Percentiles rank a stretch among this genome's conserved stretches.
phyloP scores from a whole-genome alignment of 2,888 invertebrate genomes.

The Tubulanus polymorphus region DNA sequence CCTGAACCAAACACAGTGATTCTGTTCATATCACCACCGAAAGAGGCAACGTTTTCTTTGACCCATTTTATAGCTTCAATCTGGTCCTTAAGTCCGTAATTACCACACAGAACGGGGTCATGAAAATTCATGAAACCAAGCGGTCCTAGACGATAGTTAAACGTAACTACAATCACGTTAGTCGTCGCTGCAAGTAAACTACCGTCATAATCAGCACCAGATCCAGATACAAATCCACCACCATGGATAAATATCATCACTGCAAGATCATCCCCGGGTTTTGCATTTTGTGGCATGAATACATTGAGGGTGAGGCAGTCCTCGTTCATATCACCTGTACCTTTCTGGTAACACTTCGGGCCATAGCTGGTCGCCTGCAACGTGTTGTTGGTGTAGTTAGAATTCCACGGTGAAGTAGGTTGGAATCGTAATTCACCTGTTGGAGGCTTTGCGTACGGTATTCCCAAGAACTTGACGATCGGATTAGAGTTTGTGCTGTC shows the following conservation, averaged over 20 bases:
- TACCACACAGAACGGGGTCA: slow-evolving; percentile 18
- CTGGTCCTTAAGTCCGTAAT: slow-evolving; percentile 27
- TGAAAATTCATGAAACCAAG: slow-evolving; percentile 22
- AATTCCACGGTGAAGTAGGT: background rate
- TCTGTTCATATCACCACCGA: slow-evolving; percentile 20
- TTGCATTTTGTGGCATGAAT: slow-evolving; percentile 69
- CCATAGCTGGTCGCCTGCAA: no score
- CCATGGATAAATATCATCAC: slow-evolving; percentile 90
- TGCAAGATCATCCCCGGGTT: slow-evolving; percentile 53
- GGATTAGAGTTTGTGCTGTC: background rate
- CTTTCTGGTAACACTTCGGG: background rate
- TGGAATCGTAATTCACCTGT: background rate
- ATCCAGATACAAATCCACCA: slow-evolving; percentile 88
- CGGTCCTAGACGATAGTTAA: slow-evolving; percentile 16
- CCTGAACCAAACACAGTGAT: slow-evolving; percentile 27
- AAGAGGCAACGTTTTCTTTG: slow-evolving; percentile 18
- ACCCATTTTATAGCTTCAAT: slow-evolving; percentile 23
- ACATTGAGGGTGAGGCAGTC: slow-evolving; percentile 92
- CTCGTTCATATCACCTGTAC: slow-evolving; percentile 64
- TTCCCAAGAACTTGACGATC: background rate
- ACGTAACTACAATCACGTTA: slow-evolving; percentile 15
- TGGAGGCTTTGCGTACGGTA: background rate
- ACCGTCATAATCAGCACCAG: slow-evolving; percentile 62
- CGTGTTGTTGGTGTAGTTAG: no score
- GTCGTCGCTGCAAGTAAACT: slow-evolving; percentile 52